phyloP scores from a whole-genome alignment of 2,888 invertebrate genomes.

The Melieria omissa region DNA sequence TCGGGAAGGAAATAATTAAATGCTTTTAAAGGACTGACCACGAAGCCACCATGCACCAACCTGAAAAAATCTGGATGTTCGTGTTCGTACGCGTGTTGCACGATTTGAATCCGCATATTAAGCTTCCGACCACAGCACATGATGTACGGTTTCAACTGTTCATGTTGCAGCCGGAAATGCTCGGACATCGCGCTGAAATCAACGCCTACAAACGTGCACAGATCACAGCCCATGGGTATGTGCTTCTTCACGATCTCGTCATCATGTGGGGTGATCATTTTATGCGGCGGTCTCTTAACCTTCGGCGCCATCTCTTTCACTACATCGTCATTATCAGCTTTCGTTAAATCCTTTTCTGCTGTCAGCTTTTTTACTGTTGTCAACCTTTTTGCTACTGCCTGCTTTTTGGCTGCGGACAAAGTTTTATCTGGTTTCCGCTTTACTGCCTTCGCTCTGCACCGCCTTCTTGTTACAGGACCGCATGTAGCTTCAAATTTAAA shows the following conservation, averaged over 20 bases:
- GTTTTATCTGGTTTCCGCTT: neutral
- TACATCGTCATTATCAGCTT: slow-evolving; percentile 1
- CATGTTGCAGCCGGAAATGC: slow-evolving; percentile 60
- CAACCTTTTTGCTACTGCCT: too few relatives aligned
- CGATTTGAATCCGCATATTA: slow-evolving; percentile 59
- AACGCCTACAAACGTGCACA: slow-evolving; percentile 57
- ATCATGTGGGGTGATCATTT: slow-evolving; percentile 47
- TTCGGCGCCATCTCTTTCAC: slow-evolving; percentile 42
- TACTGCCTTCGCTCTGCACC: neutral
- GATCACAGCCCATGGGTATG: slow-evolving; percentile 63
- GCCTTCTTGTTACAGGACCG: too few relatives aligned
- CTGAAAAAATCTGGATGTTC: slow-evolving; percentile 65
- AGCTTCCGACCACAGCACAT: slow-evolving; percentile 64
- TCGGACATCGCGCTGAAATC: slow-evolving; percentile 60
- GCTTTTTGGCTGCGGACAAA: neutral
- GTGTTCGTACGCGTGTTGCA: slow-evolving; percentile 65
- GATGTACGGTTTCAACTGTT: slow-evolving; percentile 55
- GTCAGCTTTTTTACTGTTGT: too few relatives aligned
- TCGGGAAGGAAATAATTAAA: neutral
- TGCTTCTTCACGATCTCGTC: slow-evolving; percentile 60
- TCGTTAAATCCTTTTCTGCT: too few relatives aligned
- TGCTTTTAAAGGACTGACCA: neutral
- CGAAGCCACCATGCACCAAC: slow-evolving; percentile 44
- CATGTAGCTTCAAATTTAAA: too few relatives aligned
- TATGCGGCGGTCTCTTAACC: slow-evolving; percentile 22